Percentiles rank a stretch among this genome's conserved stretches.
These are phyloP conservation scores for Argyra leucocephala DNA, from an alignment of 2,888 invertebrate species.

Conservation along the genomic window DNA sequence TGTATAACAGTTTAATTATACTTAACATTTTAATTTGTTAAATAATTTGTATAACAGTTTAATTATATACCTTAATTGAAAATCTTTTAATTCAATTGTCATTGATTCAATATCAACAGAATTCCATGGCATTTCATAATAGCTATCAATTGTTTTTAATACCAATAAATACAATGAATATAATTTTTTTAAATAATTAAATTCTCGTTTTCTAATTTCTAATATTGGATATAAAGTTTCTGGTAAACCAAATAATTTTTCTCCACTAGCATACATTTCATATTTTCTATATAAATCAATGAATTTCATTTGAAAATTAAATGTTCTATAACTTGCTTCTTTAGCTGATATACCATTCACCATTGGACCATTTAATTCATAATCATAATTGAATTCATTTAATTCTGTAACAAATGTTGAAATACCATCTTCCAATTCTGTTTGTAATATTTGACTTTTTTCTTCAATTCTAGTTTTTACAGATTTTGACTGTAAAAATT, in stretches of 20 bases:
- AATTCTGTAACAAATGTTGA: conserved; percentile 56
- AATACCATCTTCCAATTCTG: conserved; percentile 63
- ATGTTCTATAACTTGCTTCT: conserved; percentile 74
- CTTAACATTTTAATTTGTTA: no score
- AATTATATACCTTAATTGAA: conserved; percentile 65
- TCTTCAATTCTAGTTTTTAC: conserved; percentile 47
- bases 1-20: conserved; percentile 15
- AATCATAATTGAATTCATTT: conserved; percentile 59
- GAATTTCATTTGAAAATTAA: conserved; percentile 68
- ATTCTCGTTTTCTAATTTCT: conserved; percentile 69
- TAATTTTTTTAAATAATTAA: conserved; percentile 72
- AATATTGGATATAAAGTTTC: conserved; percentile 74
- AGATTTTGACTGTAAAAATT: conserved; percentile 31
- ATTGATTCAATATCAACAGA: conserved; percentile 77
- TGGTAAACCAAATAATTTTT: conserved; percentile 73
- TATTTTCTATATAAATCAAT: conserved; percentile 74
- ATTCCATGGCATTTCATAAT: conserved; percentile 74
- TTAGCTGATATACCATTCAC: conserved; percentile 69
- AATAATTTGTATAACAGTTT: conserved; percentile 5
- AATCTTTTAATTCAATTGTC: conserved; percentile 67
- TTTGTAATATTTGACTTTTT: conserved; percentile 59
- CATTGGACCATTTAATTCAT: conserved; percentile 74
- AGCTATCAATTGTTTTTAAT: conserved; percentile 75
- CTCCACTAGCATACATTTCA: conserved; percentile 75
- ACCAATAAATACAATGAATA: conserved; percentile 70